Base-by-base conservation (phyloP, 1,140 invertebrate genomes). In the Ephestia elutella region DNA sequence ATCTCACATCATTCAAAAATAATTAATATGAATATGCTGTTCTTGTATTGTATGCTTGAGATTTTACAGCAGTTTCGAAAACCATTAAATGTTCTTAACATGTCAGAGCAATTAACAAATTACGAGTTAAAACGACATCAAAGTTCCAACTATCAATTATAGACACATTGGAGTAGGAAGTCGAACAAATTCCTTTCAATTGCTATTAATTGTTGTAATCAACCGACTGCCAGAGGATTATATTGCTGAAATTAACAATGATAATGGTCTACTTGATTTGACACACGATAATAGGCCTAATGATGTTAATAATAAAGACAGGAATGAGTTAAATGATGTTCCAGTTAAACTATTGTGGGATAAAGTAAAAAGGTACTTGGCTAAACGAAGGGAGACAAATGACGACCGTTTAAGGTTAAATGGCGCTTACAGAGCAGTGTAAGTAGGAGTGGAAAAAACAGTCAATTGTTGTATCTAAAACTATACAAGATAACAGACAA, bases 171-270 rank as follows among this genome's bases (percentile, higher is more conserved):
- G 56, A 70, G 68, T 71, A 79, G 79, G 81, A 82, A 82, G 71
- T 73, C 53, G 60, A 62, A 78, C 73, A 57, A 80, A 87, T 87
- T 85, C 84, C 84, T 60, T 73, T 73, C 80, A 85, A 87, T 87
- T 87, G 81, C 71, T 63, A 77, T 81, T 87, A 87, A 87, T 87
- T 87, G 82, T 78, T 60, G 82, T 84, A 82, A 87, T 87, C 78
- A 85, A 85, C 74, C 78, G 78, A 81, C 80, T 84, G 81, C 75
- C 68, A 62, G 64, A 68, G 75, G 72, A 75, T 82, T 76, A 80
- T 75, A 71, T 78, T 71, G 77, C 73, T 75, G 70, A 76, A 75
- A 78, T 73, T 78, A 73, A 78, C 62, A 60, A 68, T 67, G 61
- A 72, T 71, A 63, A 71, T 71, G 68, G 61, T 64, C 54, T 15